Evolutionary conservation across 1,140 invertebrate genomes (phyloP).

Genomic region (Scaptodrosophila lebanonensis): DNA sequence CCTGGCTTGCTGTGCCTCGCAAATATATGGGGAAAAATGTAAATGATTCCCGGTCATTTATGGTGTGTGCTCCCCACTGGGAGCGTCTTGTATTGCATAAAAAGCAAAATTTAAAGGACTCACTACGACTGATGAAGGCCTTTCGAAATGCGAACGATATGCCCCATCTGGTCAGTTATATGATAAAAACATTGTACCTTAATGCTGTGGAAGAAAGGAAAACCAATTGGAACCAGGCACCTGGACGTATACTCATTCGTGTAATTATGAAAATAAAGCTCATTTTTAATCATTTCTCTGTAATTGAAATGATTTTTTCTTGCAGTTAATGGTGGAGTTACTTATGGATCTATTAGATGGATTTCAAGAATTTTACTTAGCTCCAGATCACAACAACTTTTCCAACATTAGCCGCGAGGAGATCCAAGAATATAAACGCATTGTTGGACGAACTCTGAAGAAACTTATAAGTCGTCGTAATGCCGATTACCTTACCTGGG

Average conservation of each 20-base stretch:
- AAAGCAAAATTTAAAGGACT: slow-evolving; percentile 41
- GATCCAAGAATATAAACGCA: background rate
- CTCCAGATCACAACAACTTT: slow-evolving; percentile 26
- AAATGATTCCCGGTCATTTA: slow-evolving; percentile 31
- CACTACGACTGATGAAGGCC: slow-evolving; percentile 40
- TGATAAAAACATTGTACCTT: slow-evolving; percentile 36
- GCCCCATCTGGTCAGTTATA: slow-evolving; percentile 29
- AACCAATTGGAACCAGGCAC: slow-evolving; percentile 24
- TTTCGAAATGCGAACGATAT: slow-evolving; percentile 34
- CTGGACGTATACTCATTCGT: slow-evolving; percentile 33
- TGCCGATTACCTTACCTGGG: slow-evolving; percentile 9
- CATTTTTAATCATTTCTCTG: background rate
- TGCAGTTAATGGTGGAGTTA: slow-evolving; percentile 10
- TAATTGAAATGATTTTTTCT: background rate
- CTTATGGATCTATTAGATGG: background rate
- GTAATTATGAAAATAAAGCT: slow-evolving; percentile 10
- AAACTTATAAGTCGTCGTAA: slow-evolving; percentile 6
- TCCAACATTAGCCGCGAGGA: background rate
- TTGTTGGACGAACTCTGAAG: background rate
- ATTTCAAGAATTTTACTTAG: slow-evolving; percentile 33
- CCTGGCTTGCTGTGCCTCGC: slow-evolving; percentile 45
- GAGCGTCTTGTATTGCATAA: slow-evolving; percentile 30
- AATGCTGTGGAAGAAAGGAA: background rate
- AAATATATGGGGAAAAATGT: background rate
- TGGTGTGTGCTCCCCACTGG: slow-evolving; percentile 39